Evolutionary conservation across 2,888 invertebrate genomes (phyloP), one percentile per base, ranked within the genome.

Genomic region (Melanotus villosus): DNA sequence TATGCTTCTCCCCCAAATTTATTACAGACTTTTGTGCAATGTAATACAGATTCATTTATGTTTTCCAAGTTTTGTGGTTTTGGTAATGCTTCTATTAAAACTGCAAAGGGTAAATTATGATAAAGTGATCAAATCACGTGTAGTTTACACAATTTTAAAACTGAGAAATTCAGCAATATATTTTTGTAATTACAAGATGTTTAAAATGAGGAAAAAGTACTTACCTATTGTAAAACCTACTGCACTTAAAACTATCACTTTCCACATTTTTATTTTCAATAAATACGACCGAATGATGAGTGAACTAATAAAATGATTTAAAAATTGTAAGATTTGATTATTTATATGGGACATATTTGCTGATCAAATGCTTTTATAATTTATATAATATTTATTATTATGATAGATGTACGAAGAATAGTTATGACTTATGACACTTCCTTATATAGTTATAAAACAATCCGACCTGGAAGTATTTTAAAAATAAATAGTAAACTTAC

Each of bases 231-330:
- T 14, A 32, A 52, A 52, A 10, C 30, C 34, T 1, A 52, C 0
- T 10, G 2, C 52, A 32, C 18, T 30, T 18, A 52, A 10, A 18
- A 52, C 12, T 2, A 16, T 9, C 14, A 16, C n/a, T 52, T 56
- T 56, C 56, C 38, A 56, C 56, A 56, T 56, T 47, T 47, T 47
- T n/a, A n/a, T n/a, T n/a, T n/a, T n/a, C n/a, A n/a, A n/a, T n/a
- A n/a, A n/a, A n/a, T n/a, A n/a, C n/a, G n/a, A n/a, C n/a, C n/a
- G n/a, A n/a, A n/a, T n/a, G n/a, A n/a, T n/a, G n/a, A n/a, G n/a
- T n/a, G n/a, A n/a, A n/a, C n/a, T n/a, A n/a, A n/a, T n/a, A n/a
- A n/a, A n/a, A n/a, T n/a, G n/a, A n/a, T n/a, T n/a, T n/a, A n/a
- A n/a, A n/a, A n/a, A n/a, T n/a, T n/a, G n/a, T n/a, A n/a, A n/a